Conservation (phyloP, 2,797 vertebrate genomes). For the Tympanoctomys barrerae region DNA sequence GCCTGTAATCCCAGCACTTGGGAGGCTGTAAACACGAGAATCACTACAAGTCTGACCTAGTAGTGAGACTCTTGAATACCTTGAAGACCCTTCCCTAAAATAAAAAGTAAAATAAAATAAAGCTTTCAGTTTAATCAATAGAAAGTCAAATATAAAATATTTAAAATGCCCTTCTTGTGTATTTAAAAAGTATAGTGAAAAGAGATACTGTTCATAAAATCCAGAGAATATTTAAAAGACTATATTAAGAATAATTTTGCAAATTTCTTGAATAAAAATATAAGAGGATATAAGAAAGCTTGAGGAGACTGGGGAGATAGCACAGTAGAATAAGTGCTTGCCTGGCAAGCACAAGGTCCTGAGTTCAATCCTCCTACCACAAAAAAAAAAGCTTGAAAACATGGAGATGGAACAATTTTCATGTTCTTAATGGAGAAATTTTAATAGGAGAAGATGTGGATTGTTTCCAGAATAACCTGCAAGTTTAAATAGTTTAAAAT, state of each 20-base stretch:
- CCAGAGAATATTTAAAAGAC: background rate
- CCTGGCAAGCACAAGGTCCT: too few species aligned
- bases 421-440: background rate
- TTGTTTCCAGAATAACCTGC: background rate
- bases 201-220: background rate
- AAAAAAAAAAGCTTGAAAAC: background rate
- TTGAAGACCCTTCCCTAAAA: too few species aligned
- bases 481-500: slow-evolving; percentile 48
- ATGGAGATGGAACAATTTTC: background rate
- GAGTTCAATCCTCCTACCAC: too few species aligned
- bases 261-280: background rate
- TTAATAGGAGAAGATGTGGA: background rate
- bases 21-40: too few species aligned
- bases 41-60: too few species aligned
- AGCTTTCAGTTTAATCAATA: background rate
- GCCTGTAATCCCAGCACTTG: too few species aligned
- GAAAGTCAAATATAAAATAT: background rate
- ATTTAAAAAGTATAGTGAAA: background rate
- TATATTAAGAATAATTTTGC: slow-evolving; percentile 10
- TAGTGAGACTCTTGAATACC: too few species aligned
- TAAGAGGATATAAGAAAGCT: background rate
- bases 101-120: too few species aligned
- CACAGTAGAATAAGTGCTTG: too few species aligned
- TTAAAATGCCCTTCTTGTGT: background rate
- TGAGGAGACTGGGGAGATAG: too few species aligned